Evolutionary conservation across 2,888 invertebrate genomes (phyloP).

Genomic region (Rotaria socialis): DNA sequence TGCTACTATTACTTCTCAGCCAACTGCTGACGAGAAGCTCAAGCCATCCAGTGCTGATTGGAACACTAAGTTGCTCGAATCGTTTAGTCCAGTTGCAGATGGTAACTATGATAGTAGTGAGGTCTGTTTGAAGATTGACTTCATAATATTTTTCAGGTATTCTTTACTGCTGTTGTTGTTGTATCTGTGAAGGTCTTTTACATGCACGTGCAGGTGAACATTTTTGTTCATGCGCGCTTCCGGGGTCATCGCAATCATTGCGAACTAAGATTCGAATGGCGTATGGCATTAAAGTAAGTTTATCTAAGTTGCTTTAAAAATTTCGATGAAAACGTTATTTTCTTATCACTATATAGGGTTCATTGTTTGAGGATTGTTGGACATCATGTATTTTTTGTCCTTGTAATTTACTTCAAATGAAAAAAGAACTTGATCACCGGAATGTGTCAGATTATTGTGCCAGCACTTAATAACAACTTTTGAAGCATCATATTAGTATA

Average conservation of each 20-base stretch:
- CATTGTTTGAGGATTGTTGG: neutral
- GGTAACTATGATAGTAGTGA: neutral
- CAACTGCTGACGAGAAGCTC: neutral
- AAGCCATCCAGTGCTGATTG: neutral
- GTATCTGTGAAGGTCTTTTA: neutral
- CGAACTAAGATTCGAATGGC: neutral
- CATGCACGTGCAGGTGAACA: neutral
- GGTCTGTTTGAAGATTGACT: neutral
- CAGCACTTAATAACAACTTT: neutral
- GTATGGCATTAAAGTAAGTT: neutral
- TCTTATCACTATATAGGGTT: neutral
- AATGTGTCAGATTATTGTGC: neutral
- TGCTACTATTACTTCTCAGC: neutral
- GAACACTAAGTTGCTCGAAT: neutral
- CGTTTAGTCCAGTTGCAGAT: neutral
- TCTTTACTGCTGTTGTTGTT: neutral
- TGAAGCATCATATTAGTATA: too few species aligned
- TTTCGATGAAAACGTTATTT: neutral
- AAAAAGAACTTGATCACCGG: neutral
- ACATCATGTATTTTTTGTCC: neutral
- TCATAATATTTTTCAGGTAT: neutral
- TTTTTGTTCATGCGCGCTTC: neutral
- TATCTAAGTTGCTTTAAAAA: too few species aligned
- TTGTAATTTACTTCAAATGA: neutral
- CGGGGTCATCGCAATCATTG: neutral